A percentile compares a stretch with the other conserved stretches of the same genome.
Conservation (phyloP, 2,113 vertebrate genomes). For the Noturus placidus region DNA sequence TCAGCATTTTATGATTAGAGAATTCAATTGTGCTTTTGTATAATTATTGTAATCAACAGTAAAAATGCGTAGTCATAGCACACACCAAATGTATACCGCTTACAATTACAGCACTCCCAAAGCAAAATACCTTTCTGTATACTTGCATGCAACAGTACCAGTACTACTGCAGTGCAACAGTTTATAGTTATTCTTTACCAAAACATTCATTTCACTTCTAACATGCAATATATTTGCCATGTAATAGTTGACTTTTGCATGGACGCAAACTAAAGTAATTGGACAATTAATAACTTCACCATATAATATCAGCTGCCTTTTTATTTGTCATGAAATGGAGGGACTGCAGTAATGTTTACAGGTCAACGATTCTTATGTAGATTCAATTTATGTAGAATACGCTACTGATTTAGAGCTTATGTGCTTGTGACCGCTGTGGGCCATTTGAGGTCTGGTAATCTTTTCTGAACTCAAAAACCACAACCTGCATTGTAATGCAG, state of each 20-base stretch:
- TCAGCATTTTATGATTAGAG: no score
- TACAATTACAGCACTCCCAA: background rate
- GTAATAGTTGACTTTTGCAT: background rate
- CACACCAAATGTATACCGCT: background rate
- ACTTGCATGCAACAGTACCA: background rate
- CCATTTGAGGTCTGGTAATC: conserved; percentile 22
- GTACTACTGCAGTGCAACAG: background rate
- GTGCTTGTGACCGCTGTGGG: background rate
- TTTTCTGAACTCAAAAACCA: conserved; percentile 28
- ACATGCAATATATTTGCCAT: background rate
- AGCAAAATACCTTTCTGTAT: background rate
- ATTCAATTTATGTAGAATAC: conserved; percentile 23
- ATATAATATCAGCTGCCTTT: background rate
- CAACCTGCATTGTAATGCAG: conserved; percentile 44
- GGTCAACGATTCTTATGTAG: background rate
- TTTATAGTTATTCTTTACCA: background rate
- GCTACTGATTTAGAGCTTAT: conserved; percentile 22
- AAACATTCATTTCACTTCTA: background rate
- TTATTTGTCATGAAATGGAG: background rate
- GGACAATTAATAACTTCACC: background rate
- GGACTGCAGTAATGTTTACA: background rate
- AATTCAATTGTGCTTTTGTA: no score
- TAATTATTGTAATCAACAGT: no score
- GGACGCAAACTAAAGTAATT: background rate
- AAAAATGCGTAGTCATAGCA: background rate